Evolutionary conservation across 2,888 invertebrate genomes (phyloP).

Genomic region (Pherbina coryleti): DNA sequence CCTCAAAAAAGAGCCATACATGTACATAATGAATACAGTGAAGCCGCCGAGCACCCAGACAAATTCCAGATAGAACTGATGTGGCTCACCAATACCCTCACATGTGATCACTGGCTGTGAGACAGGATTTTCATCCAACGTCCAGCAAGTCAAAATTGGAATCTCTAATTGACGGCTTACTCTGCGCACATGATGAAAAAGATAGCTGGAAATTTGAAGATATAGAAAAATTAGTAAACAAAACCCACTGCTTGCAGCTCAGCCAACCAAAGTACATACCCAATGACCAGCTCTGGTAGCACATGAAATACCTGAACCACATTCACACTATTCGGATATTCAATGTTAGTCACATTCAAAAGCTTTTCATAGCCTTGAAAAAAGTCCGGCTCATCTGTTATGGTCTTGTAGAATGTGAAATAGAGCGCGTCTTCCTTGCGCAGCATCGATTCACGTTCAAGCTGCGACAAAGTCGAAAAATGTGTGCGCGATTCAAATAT

Average conservation of each 20-base stretch:
- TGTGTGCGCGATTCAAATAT: conserved; percentile 88
- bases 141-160: conserved; percentile 56
- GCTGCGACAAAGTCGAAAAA: conserved; percentile 84
- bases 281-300: conserved; percentile 81
- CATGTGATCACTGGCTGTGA: conserved; percentile 68
- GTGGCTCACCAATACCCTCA: conserved; percentile 83
- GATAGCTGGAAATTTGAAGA: conserved; percentile 52
- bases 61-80: conserved; percentile 84
- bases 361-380: conserved; percentile 75
- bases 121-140: conserved; percentile 48
- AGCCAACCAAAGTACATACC: conserved; percentile 52
- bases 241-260: not conserved
- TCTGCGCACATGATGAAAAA: conserved; percentile 58
- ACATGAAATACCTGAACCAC: conserved; percentile 86
- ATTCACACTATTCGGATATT: conserved; percentile 85
- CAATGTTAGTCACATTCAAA: conserved; percentile 81
- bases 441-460: conserved; percentile 87
- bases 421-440: conserved; percentile 92
- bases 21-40: conserved; percentile 78
- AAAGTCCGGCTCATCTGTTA: conserved; percentile 78
- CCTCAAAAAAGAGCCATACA: conserved; percentile 78
- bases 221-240: not conserved
- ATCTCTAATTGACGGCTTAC: conserved; percentile 50
- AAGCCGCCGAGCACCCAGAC: conserved; percentile 82
- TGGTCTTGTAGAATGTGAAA: conserved; percentile 88